Evolutionary conservation across 2,113 vertebrate species (phyloP).

Genomic region (Epinephelus cyanopodus): DNA sequence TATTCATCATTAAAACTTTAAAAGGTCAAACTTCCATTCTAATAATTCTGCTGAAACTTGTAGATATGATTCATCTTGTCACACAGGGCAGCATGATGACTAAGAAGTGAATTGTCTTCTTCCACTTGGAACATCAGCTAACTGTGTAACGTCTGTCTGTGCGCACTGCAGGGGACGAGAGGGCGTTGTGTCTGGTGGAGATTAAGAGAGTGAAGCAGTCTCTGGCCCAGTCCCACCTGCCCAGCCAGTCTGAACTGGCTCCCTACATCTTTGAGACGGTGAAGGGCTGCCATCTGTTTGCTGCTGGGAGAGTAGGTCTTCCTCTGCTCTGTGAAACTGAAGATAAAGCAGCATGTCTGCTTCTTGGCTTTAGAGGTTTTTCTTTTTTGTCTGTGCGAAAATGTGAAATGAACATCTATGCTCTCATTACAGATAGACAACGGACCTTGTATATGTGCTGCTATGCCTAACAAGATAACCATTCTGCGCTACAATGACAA

Average conservation of each 20-base stretch:
- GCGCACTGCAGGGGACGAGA: constrained; percentile 90
- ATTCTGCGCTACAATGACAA: constrained; percentile 96
- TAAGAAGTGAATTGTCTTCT: neutral
- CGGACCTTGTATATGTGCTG: constrained; percentile 95
- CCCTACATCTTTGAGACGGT: constrained; percentile 96
- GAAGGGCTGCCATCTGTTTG: constrained; percentile 98
- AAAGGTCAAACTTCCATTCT: neutral
- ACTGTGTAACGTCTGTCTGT: constrained; percentile 17
- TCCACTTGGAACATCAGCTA: neutral
- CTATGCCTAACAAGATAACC: constrained; percentile 96
- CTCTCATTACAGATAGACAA: constrained; percentile 91
- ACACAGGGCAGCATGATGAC: neutral
- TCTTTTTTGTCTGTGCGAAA: neutral
- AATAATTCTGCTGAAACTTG: neutral
- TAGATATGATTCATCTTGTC: neutral
- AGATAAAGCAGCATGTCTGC: neutral
- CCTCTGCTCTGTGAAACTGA: neutral
- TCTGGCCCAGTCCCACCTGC: constrained; percentile 96
- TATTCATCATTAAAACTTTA: constrained; percentile 1
- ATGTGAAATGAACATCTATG: neutral
- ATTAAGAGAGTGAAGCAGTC: constrained; percentile 98
- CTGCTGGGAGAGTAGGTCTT: constrained; percentile 91
- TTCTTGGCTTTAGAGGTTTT: neutral
- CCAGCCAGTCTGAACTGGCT: constrained; percentile 92
- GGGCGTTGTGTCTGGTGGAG: constrained; percentile 94